A percentile compares a stretch with the other conserved stretches of the same genome.
phyloP scores from a whole-genome alignment of 2,888 invertebrate species.

The Scrobipalpa atriplicella region DNA sequence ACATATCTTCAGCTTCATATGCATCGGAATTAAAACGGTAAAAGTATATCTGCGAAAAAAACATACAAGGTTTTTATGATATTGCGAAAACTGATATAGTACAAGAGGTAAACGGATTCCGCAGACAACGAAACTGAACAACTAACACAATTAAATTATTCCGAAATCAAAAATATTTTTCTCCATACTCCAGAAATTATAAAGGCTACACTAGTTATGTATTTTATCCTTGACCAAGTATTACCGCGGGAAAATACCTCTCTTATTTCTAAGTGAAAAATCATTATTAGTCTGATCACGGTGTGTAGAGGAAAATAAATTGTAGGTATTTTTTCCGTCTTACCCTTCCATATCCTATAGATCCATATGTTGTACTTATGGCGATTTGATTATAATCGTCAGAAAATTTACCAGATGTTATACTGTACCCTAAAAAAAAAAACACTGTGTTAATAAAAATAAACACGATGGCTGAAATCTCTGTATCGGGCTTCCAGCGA shows the following conservation, averaged over 20 bases:
- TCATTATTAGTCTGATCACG: no score
- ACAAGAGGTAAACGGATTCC: no score
- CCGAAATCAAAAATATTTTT: no score
- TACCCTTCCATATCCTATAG: slow-evolving; percentile 54
- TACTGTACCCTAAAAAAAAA: slow-evolving; percentile 54
- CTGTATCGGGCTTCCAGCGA: no score
- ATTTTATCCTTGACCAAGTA: no score
- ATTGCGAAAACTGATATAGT: no score
- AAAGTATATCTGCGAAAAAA: slow-evolving; percentile 7
- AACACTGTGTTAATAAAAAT: slow-evolving; percentile 23
- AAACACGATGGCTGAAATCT: slow-evolving; percentile 4
- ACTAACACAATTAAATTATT: not conserved
- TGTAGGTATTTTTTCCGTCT: not conserved
- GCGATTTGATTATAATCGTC: slow-evolving; percentile 38
- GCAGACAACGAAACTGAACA: not conserved
- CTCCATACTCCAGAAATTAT: no score
- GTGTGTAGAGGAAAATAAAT: no score
- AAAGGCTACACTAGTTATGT: no score
- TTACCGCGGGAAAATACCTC: no score
- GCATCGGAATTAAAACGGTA: not conserved
- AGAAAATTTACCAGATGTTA: slow-evolving; percentile 51
- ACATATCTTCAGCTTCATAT: not conserved
- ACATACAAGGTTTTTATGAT: not conserved
- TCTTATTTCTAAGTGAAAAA: no score
- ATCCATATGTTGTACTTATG: slow-evolving; percentile 55